Evolutionary conservation across 2,113 vertebrate genomes (phyloP).

Genomic region (Ibidorhyncha struthersii): DNA sequence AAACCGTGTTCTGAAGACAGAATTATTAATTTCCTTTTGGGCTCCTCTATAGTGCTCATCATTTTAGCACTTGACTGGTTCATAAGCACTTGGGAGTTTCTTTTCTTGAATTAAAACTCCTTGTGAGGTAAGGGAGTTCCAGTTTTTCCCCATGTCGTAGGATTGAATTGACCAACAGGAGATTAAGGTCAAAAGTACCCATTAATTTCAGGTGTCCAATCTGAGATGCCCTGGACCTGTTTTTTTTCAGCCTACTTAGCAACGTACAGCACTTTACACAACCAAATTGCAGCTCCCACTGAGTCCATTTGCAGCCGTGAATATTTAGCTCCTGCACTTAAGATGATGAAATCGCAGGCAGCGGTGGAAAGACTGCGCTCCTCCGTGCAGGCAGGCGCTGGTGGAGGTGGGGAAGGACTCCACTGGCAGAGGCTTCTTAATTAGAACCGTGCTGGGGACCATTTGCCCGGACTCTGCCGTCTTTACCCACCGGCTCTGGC

Average conservation of each 20-base stretch:
- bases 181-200: constrained; percentile 13
- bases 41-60: constrained; percentile 25
- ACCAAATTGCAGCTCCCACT: neutral
- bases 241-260: constrained; percentile 25
- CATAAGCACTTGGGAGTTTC: neutral
- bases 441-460: neutral
- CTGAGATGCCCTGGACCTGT: neutral
- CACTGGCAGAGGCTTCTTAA: neutral
- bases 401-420: neutral
- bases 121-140: neutral
- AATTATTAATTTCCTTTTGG: constrained; percentile 58
- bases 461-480: neutral
- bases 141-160: neutral
- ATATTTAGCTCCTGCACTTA: constrained; percentile 49
- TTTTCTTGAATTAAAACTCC: constrained; percentile 1
- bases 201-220: constrained; percentile 17
- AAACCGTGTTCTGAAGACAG: neutral
- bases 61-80: constrained; percentile 11
- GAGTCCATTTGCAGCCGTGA: constrained; percentile 51
- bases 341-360: constrained; percentile 15
- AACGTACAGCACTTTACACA: no score
- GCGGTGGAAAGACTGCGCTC: neutral
- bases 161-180: neutral
- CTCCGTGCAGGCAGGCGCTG: neutral
- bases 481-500: accelerated